phyloP scores from a whole-genome alignment of 2,888 invertebrate genomes.

The Rhagium mordax region DNA sequence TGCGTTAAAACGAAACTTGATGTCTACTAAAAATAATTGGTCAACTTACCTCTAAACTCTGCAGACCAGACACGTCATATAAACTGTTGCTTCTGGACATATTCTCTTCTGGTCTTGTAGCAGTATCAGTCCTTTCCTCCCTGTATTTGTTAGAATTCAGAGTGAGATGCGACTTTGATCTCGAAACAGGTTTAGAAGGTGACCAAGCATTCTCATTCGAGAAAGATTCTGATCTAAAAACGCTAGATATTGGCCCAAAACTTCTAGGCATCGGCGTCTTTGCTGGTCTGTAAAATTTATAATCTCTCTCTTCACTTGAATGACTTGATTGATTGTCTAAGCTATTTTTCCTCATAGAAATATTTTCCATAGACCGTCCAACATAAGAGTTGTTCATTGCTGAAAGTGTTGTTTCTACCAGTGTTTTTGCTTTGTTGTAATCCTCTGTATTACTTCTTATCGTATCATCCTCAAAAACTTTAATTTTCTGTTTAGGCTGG shows the following conservation, averaged over 20 bases:
- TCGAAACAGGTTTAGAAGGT: slow-evolving; percentile 66
- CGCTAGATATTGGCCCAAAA: slow-evolving; percentile 34
- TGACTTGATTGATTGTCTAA: slow-evolving; percentile 39
- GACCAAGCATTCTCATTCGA: slow-evolving; percentile 61
- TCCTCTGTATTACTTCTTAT: slow-evolving; percentile 65
- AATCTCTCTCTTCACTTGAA: slow-evolving; percentile 51
- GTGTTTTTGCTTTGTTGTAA: slow-evolving; percentile 50
- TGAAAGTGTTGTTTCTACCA: slow-evolving; percentile 21
- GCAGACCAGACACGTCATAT: slow-evolving; percentile 69
- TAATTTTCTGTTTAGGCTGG: slow-evolving; percentile 66
- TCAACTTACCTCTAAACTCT: slow-evolving; percentile 69
- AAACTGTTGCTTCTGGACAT: slow-evolving; percentile 67
- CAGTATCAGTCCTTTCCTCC: slow-evolving; percentile 45
- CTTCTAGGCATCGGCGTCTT: slow-evolving; percentile 23
- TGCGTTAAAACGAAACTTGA: too few species aligned
- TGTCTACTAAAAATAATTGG: not conserved
- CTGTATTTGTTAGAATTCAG: slow-evolving; percentile 62
- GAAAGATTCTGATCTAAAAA: slow-evolving; percentile 66
- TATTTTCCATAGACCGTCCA: slow-evolving; percentile 62
- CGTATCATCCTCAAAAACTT: slow-evolving; percentile 70
- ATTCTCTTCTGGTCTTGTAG: slow-evolving; percentile 43
- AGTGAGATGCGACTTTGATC: slow-evolving; percentile 70
- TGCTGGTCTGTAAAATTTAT: slow-evolving; percentile 60
- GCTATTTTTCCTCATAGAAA: slow-evolving; percentile 54
- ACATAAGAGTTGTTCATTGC: slow-evolving; percentile 44